phyloP scores from a whole-genome alignment of 1,140 invertebrate species.

The Calliopsis andreniformis region DNA sequence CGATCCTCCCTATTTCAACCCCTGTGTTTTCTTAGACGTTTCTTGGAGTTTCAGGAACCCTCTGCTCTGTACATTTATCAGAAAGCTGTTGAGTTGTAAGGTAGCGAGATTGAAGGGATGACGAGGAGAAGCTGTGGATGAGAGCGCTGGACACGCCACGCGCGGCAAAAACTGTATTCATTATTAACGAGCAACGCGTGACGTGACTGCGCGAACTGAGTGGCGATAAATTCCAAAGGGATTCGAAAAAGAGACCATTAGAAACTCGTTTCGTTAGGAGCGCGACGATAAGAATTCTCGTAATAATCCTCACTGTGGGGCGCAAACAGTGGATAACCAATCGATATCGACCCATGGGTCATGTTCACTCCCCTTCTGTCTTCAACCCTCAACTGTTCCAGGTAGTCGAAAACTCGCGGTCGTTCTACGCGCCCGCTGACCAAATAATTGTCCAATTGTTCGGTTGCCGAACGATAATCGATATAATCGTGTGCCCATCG shows the following conservation, averaged over 20 bases:
- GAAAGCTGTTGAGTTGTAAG: no score
- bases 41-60: no score
- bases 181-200: slow-evolving; percentile 53
- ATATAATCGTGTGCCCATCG: slow-evolving; percentile 47
- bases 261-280: slow-evolving; percentile 7
- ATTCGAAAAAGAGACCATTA: slow-evolving; percentile 9
- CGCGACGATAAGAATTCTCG: slow-evolving; percentile 36
- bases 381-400: slow-evolving; percentile 27
- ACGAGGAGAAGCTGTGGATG: not conserved
- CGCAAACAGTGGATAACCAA: not conserved
- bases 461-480: slow-evolving; percentile 59
- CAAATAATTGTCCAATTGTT: slow-evolving; percentile 53
- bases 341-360: no score
- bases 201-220: slow-evolving; percentile 33
- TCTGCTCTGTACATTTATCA: not conserved
- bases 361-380: no score
- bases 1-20: not conserved
- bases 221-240: slow-evolving; percentile 37
- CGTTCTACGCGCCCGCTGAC: slow-evolving; percentile 1
- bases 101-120: not conserved
- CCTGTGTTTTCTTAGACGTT: not conserved
- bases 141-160: slow-evolving; percentile 46
- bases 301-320: not conserved
- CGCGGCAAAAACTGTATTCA: slow-evolving; percentile 50
- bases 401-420: slow-evolving; percentile 27